A percentile compares a stretch with the other conserved stretches of the same genome.
Evolutionary conservation across 2,113 vertebrate species (phyloP).

Genomic region (Thunnus thynnus): DNA sequence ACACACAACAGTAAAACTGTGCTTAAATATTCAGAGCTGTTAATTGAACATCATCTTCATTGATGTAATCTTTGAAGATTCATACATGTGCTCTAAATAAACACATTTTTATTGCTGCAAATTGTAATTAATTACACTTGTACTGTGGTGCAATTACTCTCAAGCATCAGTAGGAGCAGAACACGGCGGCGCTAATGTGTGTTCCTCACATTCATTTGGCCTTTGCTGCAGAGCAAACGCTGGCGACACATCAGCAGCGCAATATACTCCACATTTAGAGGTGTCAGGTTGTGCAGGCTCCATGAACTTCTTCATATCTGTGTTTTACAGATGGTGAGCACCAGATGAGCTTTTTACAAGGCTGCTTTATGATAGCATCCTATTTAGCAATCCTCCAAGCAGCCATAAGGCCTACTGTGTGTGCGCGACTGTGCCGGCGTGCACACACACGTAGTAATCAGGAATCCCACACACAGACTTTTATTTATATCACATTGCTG

Average conservation of each 20-base stretch:
- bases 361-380: slow-evolving; percentile 66
- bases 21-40: slow-evolving; percentile 31
- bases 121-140: slow-evolving; percentile 43
- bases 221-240: slow-evolving; percentile 21
- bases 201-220: slow-evolving; percentile 23
- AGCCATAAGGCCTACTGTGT: slow-evolving; percentile 40
- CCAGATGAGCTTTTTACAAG: slow-evolving; percentile 81
- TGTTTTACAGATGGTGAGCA: slow-evolving; percentile 74
- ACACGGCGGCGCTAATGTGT: background rate
- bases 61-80: slow-evolving; percentile 21
- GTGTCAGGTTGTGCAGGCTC: slow-evolving; percentile 43
- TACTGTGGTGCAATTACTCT: slow-evolving; percentile 29
- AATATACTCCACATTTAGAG: slow-evolving; percentile 51
- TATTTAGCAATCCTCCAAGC: slow-evolving; percentile 60
- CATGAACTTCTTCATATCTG: slow-evolving; percentile 52
- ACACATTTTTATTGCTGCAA: slow-evolving; percentile 26
- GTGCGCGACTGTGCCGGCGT: background rate
- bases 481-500: slow-evolving; percentile 1
- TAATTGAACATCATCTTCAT: slow-evolving; percentile 16
- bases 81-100: slow-evolving; percentile 33
- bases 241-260: background rate
- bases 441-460: slow-evolving; percentile 26
- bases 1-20: background rate
- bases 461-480: slow-evolving; percentile 22
- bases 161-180: slow-evolving; percentile 14